A percentile compares a stretch with the other conserved stretches of the same genome.
Conservation (phyloP, 23 tunicate species). For the Pegea sp. region DNA sequence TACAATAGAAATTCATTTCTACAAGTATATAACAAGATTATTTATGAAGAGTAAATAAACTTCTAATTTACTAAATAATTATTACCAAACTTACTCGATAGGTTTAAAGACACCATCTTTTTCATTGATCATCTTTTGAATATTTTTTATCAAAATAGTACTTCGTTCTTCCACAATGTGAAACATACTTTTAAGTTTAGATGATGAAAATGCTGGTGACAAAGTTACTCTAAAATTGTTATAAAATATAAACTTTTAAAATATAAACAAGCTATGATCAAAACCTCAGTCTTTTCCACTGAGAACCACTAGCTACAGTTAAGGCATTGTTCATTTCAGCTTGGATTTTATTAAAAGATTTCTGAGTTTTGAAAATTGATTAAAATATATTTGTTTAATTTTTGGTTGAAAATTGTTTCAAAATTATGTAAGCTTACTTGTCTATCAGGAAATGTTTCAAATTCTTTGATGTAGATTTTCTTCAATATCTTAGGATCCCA, state of each 20-base stretch:
- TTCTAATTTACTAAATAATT: no score
- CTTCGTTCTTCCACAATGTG: constrained; percentile 29
- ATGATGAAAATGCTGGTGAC: constrained; percentile 44
- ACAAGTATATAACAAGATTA: no score
- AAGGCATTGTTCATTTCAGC: constrained; percentile 25
- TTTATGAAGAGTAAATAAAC: no score
- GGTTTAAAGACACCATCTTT: constrained; percentile 25
- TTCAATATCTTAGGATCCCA: constrained; percentile 46
- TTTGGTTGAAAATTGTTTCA: neutral
- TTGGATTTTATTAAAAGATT: neutral
- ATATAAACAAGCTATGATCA: neutral
- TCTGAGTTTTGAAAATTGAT: no score
- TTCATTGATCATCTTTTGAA: constrained; percentile 5
- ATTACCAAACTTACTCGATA: constrained; percentile 20
- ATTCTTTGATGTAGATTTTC: constrained; percentile 54
- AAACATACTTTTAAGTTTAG: constrained; percentile 51
- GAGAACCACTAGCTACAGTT: constrained; percentile 26
- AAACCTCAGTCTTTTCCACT: constrained; percentile 64
- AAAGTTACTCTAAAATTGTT: constrained; percentile 8
- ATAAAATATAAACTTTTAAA: no score
- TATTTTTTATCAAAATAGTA: constrained; percentile 7
- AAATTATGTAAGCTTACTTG: constrained; percentile 21
- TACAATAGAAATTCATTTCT: no score
- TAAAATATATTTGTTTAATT: neutral
- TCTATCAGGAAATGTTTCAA: constrained; percentile 22